Evolutionary conservation across 2,113 vertebrate species (phyloP).

Genomic region (Mus pahari): DNA sequence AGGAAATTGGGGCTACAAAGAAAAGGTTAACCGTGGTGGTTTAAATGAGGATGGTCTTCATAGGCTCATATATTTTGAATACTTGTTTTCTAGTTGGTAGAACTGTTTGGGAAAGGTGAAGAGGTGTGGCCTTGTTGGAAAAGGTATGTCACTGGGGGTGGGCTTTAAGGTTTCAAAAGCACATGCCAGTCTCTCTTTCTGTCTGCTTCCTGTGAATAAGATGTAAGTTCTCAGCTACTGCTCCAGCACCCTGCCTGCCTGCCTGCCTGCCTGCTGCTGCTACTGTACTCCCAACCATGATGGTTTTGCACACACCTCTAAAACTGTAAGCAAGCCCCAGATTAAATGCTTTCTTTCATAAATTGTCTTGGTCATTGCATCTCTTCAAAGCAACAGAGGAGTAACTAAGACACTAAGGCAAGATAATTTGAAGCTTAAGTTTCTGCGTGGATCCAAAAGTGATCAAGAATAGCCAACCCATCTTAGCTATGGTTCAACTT

Average conservation of each 20-base stretch:
- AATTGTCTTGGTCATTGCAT: neutral
- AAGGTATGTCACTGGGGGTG: neutral
- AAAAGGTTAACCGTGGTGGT: neutral
- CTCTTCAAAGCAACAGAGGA: neutral
- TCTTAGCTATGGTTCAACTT: neutral
- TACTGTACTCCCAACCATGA: neutral
- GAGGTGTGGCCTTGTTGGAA: neutral
- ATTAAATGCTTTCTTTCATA: neutral
- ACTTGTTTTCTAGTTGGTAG: neutral
- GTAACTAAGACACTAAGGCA: neutral
- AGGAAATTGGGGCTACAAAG: neutral
- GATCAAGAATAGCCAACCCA: neutral
- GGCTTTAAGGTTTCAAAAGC: neutral
- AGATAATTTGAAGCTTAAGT: neutral
- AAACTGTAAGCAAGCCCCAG: neutral
- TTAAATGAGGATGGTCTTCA: neutral
- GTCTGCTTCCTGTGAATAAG: neutral
- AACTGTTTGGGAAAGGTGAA: neutral
- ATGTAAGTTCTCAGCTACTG: neutral
- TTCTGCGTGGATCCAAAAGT: neutral
- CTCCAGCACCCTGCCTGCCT: too few species aligned
- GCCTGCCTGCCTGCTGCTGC: neutral
- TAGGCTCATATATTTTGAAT: neutral
- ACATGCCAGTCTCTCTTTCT: too few species aligned
- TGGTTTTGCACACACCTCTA: neutral